Conservation (phyloP, 2,797 vertebrate genomes). For the Eulemur rubriventer region DNA sequence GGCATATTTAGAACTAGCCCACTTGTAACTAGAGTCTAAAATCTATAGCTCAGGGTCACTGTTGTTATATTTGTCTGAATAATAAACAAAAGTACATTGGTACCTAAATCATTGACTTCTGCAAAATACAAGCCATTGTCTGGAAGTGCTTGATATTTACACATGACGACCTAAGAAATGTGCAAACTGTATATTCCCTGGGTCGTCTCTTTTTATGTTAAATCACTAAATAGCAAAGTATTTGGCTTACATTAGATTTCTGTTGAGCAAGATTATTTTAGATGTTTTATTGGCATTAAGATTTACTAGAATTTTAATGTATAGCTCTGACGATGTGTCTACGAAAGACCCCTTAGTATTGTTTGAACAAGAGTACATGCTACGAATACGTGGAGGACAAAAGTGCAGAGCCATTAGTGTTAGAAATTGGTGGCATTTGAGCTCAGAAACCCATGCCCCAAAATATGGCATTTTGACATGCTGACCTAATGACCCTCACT, state of each 20-base stretch:
- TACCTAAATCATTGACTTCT: neutral
- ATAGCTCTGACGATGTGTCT: neutral
- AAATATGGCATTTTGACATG: neutral
- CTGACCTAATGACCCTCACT: neutral
- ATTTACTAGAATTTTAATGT: neutral
- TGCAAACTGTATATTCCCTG: neutral
- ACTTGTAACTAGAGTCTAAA: neutral
- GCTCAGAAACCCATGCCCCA: neutral
- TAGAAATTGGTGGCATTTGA: neutral
- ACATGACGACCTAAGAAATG: neutral
- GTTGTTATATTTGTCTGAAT: neutral
- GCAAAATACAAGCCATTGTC: neutral
- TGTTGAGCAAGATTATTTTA: too few species aligned
- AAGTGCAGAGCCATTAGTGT: fast-evolving
- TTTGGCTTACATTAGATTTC: neutral
- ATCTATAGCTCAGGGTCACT: neutral
- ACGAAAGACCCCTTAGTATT: neutral
- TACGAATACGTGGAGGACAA: neutral
- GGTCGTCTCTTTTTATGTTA: neutral
- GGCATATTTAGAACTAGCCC: neutral
- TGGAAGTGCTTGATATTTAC: neutral
- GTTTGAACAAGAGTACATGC: neutral
- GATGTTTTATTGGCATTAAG: neutral
- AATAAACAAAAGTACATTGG: neutral
- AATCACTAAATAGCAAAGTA: neutral